phyloP scores from a whole-genome alignment of 2,797 vertebrate species.

The Anabas testudineus region DNA sequence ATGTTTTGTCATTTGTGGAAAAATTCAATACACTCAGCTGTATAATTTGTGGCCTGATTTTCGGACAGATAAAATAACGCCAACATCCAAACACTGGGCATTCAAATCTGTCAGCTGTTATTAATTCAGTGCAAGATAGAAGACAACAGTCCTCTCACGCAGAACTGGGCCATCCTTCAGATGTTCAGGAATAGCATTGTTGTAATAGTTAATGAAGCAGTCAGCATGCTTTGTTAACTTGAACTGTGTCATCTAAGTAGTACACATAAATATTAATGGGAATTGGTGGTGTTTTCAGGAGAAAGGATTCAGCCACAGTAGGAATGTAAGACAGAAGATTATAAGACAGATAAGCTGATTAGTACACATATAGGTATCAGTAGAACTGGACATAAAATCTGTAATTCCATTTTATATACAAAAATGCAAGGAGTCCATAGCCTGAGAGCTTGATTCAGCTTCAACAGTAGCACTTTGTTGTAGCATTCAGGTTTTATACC shows the following conservation, averaged over 20 bases:
- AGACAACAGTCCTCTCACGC: slow-evolving; percentile 57
- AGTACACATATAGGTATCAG: not conserved
- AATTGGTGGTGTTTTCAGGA: slow-evolving; percentile 24
- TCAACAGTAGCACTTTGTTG: no score
- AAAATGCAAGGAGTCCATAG: not conserved
- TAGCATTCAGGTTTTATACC: slow-evolving; percentile 39
- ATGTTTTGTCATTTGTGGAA: not conserved
- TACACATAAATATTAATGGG: slow-evolving; percentile 73
- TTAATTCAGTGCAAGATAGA: slow-evolving; percentile 69
- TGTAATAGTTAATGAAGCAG: slow-evolving; percentile 70
- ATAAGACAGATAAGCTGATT: not conserved
- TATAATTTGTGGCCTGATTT: slow-evolving; percentile 50
- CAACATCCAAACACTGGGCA: slow-evolving; percentile 47
- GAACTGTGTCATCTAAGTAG: slow-evolving; percentile 76
- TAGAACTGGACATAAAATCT: not conserved
- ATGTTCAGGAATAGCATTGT: slow-evolving; percentile 72
- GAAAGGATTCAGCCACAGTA: slow-evolving; percentile 15
- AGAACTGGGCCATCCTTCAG: slow-evolving; percentile 77
- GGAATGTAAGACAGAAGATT: not conserved
- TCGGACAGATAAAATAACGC: slow-evolving; percentile 46
- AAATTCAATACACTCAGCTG: not conserved
- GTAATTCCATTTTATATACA: not conserved
- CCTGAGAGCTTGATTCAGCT: not conserved
- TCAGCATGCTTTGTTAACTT: slow-evolving; percentile 71
- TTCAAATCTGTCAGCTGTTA: slow-evolving; percentile 67